Conservation (phyloP, 1,140 invertebrate species). For the Helicoverpa zea region DNA sequence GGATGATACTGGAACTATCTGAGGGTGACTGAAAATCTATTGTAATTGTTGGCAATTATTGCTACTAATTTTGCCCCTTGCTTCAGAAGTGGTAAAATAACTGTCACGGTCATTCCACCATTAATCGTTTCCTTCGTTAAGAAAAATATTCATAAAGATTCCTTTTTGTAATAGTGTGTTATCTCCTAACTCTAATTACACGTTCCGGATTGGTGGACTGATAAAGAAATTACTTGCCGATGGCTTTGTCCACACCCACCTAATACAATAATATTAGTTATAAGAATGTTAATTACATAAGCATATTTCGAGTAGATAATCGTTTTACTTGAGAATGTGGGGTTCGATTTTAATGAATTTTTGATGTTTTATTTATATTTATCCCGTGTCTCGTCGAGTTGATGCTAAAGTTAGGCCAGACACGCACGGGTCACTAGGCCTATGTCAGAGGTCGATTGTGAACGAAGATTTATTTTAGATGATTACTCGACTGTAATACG, state of each 20-base stretch:
- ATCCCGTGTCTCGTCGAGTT: not conserved
- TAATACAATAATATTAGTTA: conserved; percentile 52
- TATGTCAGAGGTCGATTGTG: conserved; percentile 34
- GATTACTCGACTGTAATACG: conserved; percentile 1
- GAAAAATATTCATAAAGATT: not conserved
- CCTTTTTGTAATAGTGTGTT: conserved; percentile 2
- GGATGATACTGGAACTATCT: conserved; percentile 35
- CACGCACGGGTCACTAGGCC: conserved; percentile 4
- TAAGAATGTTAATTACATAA: conserved; percentile 82
- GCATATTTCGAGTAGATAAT: conserved; percentile 60
- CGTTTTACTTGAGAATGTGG: not conserved
- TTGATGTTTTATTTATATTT: conserved; percentile 16
- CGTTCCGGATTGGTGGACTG: conserved; percentile 36
- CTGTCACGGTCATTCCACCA: not conserved
- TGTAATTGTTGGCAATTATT: conserved; percentile 46
- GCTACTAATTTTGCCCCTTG: not conserved
- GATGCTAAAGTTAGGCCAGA: conserved; percentile 31
- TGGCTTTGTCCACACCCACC: conserved; percentile 15
- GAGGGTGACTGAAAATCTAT: conserved; percentile 47
- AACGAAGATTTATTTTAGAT: conserved; percentile 15
- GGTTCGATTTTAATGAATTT: not conserved
- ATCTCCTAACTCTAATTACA: conserved; percentile 42
- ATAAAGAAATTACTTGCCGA: conserved; percentile 51
- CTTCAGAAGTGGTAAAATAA: not conserved
- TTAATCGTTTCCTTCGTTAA: not conserved